Conservation (phyloP, 2,113 vertebrate genomes). For the Brachirus orientalis region DNA sequence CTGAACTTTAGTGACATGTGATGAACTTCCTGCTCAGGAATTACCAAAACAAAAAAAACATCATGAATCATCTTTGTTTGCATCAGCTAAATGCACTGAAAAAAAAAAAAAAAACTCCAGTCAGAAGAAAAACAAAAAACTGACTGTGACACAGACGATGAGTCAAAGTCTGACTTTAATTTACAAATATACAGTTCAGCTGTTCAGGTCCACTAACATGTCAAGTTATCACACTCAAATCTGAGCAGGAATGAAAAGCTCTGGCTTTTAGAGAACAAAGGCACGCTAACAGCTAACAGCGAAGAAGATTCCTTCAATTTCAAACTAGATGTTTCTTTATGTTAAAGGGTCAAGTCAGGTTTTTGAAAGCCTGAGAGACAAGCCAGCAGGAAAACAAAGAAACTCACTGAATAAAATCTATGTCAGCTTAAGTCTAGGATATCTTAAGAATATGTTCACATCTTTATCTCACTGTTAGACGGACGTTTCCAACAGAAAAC, state of each 20-base stretch:
- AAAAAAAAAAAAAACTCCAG: constrained; percentile 3
- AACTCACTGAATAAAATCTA: no score
- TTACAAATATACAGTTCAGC: constrained; percentile 28
- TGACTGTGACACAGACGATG: constrained; percentile 27
- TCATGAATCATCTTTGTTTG: constrained; percentile 1
- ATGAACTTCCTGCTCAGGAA: constrained; percentile 55
- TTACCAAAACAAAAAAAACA: constrained; percentile 42
- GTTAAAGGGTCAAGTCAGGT: background rate
- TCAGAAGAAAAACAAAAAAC: constrained; percentile 11
- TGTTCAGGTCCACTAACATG: constrained; percentile 40
- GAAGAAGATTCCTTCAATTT: no score
- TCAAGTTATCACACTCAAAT: constrained; percentile 48
- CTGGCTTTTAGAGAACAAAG: constrained; percentile 52
- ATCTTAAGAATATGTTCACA: no score
- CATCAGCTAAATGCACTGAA: constrained; percentile 58
- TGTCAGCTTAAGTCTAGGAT: no score
- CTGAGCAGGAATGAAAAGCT: constrained; percentile 10
- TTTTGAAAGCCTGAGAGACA: no score
- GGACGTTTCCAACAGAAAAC: no score
- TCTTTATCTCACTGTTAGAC: no score
- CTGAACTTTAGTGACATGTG: constrained; percentile 43
- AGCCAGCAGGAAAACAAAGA: no score
- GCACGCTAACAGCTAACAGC: constrained; percentile 23
- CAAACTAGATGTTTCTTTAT: background rate
- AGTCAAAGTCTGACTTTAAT: constrained; percentile 55